A percentile compares a stretch with the other conserved stretches of the same genome.
Evolutionary conservation across 1,140 invertebrate species (phyloP).

Genomic region (Macrosteles quadrilineatus): DNA sequence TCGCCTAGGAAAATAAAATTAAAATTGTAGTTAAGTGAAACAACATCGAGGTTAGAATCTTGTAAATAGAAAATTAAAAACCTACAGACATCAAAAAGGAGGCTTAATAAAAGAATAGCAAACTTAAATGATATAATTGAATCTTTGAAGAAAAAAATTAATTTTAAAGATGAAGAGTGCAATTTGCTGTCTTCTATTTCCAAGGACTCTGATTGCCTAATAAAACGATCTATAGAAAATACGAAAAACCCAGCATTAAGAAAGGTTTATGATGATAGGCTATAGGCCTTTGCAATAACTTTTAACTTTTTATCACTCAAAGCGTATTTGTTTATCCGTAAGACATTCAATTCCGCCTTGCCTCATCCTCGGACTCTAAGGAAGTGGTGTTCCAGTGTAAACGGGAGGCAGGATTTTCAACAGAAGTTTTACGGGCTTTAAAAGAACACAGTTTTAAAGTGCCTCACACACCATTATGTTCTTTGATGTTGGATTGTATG

Average conservation of each 20-base stretch:
- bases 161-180: slow-evolving; percentile 26
- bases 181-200: slow-evolving; percentile 23
- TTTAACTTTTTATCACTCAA: slow-evolving; percentile 49
- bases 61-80: slow-evolving; percentile 26
- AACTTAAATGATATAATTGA: slow-evolving; percentile 22
- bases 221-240: slow-evolving; percentile 23
- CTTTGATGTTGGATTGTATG: slow-evolving; percentile 40
- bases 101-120: slow-evolving; percentile 12
- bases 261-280: slow-evolving; percentile 28
- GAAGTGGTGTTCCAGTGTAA: slow-evolving; percentile 48
- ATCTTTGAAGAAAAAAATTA: slow-evolving; percentile 17
- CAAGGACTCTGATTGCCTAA: slow-evolving; percentile 29
- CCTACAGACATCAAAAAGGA: slow-evolving; percentile 21
- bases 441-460: slow-evolving; percentile 35
- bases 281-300: slow-evolving; percentile 46
- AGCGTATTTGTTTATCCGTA: slow-evolving; percentile 49
- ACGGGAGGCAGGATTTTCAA: slow-evolving; percentile 49
- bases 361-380: slow-evolving; percentile 48
- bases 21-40: slow-evolving; percentile 7
- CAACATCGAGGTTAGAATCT: background rate
- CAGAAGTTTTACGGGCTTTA: slow-evolving; percentile 47
- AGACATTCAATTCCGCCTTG: slow-evolving; percentile 46
- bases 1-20: slow-evolving; percentile 8
- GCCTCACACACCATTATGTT: slow-evolving; percentile 26
- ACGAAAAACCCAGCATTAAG: slow-evolving; percentile 20